Evolutionary conservation across 2,888 invertebrate genomes (phyloP), one percentile per base, ranked within the genome.

Genomic region (Diarsia mendica): DNA sequence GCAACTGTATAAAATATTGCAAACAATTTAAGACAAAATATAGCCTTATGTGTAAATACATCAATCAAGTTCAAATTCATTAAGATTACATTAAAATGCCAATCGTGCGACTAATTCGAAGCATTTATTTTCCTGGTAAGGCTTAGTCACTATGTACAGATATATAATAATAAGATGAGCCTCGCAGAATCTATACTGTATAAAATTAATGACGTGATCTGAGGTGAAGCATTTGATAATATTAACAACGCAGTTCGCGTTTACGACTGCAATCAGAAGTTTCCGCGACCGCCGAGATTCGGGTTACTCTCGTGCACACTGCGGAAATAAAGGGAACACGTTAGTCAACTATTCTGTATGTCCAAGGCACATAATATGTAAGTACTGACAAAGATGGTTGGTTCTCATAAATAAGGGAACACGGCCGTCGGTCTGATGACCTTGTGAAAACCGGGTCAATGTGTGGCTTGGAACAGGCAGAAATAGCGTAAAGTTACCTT

Each of bases 231-330:
- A 90, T 87, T 75, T 48, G 81, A 79, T 76, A 72, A 80, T 85
- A 79, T 73, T 81, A 83, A 65, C 69, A 85, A 83, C 70, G 78
- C 73, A 65, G 73, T 74, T 80, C 67, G 75, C 67, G 65, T 75
- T 76, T 80, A 75, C 67, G 74, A 77, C 79, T 60, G 73, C 78
- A 89, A 93, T 96, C 96, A 97, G 93, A 96, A 97, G 93, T 97
- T 97, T 79, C 93, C 96, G 87, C 96, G 95, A 72, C 95, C 95
- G 33, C 79, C 81, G 85, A 96, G 92, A 89, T 93, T 96, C 79
- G 97, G 97, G 90, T 97, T 96, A 92, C 97, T 97, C 94, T 97
- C 97, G 93, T 97, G 97, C 89, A 97, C 97, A 93, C 97, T 97
- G 97, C 39, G 94, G 95, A 85, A 85, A 83, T 83, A 87, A 89